phyloP scores from a whole-genome alignment of 1,140 invertebrate genomes.

The Pseudomyrmex concolor region DNA sequence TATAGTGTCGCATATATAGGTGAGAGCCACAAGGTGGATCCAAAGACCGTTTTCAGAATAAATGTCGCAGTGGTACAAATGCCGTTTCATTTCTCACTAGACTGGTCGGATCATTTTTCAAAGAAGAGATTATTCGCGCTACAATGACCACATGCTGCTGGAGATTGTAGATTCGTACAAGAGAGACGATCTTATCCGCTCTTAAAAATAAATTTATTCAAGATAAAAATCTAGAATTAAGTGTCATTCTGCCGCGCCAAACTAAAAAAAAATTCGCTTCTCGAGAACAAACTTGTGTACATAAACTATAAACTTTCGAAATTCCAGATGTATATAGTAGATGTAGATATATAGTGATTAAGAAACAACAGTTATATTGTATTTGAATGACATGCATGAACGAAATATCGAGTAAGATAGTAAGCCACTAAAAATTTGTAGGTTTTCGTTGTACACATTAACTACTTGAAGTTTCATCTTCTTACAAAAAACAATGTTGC shows the following conservation, averaged over 20 bases:
- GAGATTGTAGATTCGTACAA: slow-evolving; percentile 12
- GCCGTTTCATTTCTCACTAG: slow-evolving; percentile 54
- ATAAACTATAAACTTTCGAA: neutral
- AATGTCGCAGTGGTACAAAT: slow-evolving; percentile 43
- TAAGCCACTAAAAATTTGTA: too few species aligned
- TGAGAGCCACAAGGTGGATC: neutral
- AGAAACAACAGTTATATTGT: slow-evolving; percentile 9
- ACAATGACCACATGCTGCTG: slow-evolving; percentile 2
- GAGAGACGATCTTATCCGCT: slow-evolving; percentile 3
- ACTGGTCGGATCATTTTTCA: slow-evolving; percentile 47
- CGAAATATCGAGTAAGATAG: too few species aligned
- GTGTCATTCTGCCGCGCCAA: neutral
- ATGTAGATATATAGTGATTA: neutral
- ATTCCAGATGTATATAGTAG: too few species aligned
- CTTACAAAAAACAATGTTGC: slow-evolving; percentile 18
- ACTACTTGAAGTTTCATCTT: slow-evolving; percentile 20
- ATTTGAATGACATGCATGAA: neutral
- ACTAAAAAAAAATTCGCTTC: neutral
- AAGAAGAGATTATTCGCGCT: slow-evolving; percentile 47
- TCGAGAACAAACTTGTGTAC: neutral
- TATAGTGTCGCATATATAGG: slow-evolving; percentile 25
- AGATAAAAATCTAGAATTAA: slow-evolving; percentile 35
- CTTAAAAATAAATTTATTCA: neutral
- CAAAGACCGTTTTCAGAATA: slow-evolving; percentile 42
- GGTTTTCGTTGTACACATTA: neutral